phyloP scores from a whole-genome alignment of 37 sponge, comb jelly and placozoan genomes.

The Chondrosia reniformis region DNA sequence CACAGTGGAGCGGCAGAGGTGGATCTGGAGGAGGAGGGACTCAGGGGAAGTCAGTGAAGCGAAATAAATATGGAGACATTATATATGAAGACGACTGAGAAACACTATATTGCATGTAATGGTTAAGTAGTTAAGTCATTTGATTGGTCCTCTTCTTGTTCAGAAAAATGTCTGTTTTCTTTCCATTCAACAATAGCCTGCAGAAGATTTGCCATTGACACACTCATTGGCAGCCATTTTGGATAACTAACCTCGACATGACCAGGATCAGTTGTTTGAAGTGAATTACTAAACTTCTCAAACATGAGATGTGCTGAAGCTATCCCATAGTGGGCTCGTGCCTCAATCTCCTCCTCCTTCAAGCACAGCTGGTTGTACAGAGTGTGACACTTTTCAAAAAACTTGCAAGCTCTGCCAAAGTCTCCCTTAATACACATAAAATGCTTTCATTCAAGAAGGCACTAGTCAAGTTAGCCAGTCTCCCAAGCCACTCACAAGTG shows the following conservation, averaged over 20 bases:
- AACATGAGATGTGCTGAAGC: constrained; percentile 60
- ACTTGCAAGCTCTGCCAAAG: constrained; percentile 71
- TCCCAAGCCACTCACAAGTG: constrained; percentile 52
- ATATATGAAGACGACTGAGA: constrained; percentile 34
- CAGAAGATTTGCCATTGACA: not conserved
- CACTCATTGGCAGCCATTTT: not conserved
- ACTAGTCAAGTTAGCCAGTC: not conserved
- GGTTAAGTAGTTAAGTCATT: no score
- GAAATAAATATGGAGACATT: constrained; percentile 68
- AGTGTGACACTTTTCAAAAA: constrained; percentile 58
- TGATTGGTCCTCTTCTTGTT: not conserved
- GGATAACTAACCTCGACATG: not conserved
- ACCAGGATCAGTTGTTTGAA: not conserved
- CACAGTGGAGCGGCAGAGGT: constrained; percentile 14
- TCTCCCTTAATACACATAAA: constrained; percentile 45
- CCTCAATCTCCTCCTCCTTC: constrained; percentile 23
- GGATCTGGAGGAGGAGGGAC: not conserved
- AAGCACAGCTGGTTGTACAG: constrained; percentile 41
- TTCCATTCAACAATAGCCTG: not conserved
- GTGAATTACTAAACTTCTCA: constrained; percentile 25
- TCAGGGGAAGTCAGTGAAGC: not conserved
- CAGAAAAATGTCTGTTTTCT: not conserved
- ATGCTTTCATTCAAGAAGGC: no score
- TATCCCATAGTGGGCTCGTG: constrained; percentile 78
- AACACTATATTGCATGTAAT: not conserved